Conservation (phyloP, 2,797 vertebrate genomes). For the Lacerta agilis region DNA sequence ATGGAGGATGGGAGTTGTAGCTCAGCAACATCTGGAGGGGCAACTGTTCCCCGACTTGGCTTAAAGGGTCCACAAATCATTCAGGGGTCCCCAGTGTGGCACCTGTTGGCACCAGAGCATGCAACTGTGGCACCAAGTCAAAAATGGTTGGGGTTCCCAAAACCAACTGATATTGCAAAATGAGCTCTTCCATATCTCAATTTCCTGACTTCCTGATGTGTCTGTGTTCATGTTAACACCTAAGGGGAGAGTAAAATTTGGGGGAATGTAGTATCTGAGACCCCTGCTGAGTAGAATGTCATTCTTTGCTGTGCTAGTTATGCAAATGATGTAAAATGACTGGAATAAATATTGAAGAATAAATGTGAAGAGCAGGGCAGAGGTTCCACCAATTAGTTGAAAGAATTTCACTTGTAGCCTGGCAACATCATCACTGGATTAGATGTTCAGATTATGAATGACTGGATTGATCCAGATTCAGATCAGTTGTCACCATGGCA, state of each 20-base stretch:
- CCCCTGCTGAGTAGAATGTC: background rate
- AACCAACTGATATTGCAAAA: conserved; percentile 20
- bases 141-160: background rate
- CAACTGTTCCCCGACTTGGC: too few species aligned
- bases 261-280: background rate
- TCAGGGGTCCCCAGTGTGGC: too few species aligned
- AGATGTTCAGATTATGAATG: background rate
- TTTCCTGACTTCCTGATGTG: background rate
- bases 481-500: background rate
- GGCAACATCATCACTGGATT: background rate
- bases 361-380: background rate
- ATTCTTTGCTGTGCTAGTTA: background rate
- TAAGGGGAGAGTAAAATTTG: background rate
- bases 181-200: conserved; percentile 24
- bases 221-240: conserved; percentile 11
- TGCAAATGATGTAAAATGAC: background rate
- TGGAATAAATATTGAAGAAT: background rate
- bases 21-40: too few species aligned
- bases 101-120: too few species aligned
- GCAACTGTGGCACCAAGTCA: background rate
- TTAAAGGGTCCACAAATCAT: too few species aligned
- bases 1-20: too few species aligned
- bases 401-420: background rate
- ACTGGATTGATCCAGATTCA: background rate
- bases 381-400: background rate